phyloP scores from a whole-genome alignment of 2,888 invertebrate genomes.

The Netelia virgata region DNA sequence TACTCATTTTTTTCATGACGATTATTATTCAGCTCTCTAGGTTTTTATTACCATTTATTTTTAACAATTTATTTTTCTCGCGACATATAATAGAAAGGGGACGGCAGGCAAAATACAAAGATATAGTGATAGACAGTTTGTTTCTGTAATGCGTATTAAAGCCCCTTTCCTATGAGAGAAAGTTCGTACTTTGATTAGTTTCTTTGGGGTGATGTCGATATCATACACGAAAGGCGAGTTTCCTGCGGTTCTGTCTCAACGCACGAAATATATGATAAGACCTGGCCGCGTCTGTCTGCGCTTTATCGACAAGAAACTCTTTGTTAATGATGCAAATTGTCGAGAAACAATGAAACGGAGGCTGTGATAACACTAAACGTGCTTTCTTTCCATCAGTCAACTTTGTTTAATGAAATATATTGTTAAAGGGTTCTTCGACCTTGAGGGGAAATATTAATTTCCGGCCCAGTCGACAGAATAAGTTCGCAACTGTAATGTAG shows the following conservation, averaged over 20 bases:
- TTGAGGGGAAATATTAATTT: constrained; percentile 20
- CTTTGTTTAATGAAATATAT: not conserved
- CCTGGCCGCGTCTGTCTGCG: not conserved
- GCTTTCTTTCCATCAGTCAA: not conserved
- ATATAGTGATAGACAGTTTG: not conserved
- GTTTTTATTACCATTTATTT: not conserved
- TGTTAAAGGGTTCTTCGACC: constrained; percentile 15
- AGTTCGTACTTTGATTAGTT: not conserved
- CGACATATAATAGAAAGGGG: not conserved
- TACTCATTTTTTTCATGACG: not conserved
- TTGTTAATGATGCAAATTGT: not conserved
- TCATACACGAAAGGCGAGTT: not conserved
- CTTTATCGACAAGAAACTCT: not conserved
- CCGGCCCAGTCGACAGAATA: not conserved
- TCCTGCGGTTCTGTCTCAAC: not conserved
- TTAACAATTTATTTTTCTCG: not conserved
- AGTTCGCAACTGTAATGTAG: not conserved
- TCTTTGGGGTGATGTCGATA: not conserved
- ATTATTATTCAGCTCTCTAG: not conserved
- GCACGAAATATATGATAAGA: not conserved
- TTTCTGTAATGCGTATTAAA: not conserved
- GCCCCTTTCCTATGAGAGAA: not conserved
- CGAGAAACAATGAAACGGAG: not conserved
- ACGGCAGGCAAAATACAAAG: not conserved
- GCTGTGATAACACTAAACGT: not conserved